Evolutionary conservation across 2,113 vertebrate genomes (phyloP).

Genomic region (Pseudorectes ferrugineus): DNA sequence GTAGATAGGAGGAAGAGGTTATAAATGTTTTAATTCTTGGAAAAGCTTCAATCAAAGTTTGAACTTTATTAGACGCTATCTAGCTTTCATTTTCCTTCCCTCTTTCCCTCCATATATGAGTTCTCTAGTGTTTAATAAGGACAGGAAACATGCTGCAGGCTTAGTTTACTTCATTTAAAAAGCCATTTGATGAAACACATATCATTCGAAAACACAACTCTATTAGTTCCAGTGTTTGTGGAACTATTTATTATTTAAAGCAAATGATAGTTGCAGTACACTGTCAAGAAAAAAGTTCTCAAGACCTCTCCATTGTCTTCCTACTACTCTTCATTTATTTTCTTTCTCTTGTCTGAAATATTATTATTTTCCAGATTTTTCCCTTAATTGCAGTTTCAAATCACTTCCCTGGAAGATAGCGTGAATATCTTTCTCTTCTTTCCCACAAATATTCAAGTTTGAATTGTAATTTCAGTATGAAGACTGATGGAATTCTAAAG

Average conservation of each 20-base stretch:
- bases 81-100: not conserved
- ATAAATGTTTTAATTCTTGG: constrained; percentile 12
- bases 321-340: not conserved
- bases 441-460: not conserved
- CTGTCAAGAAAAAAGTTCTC: not conserved
- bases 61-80: not conserved
- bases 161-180: constrained; percentile 48
- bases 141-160: constrained; percentile 14
- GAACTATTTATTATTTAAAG: constrained; percentile 52
- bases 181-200: constrained; percentile 6
- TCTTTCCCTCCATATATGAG: not conserved
- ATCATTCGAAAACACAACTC: constrained; percentile 20
- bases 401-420: not conserved
- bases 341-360: not conserved
- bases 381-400: not conserved
- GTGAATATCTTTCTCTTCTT: not conserved
- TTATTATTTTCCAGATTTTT: not conserved
- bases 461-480: not conserved
- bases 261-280: not conserved
- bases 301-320: not conserved
- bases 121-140: constrained; percentile 44
- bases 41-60: constrained; percentile 24
- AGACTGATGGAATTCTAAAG: not conserved
- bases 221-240: constrained; percentile 25
- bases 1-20: not conserved